These are phyloP conservation scores for Tipula lateralis DNA, from an alignment of 2,888 invertebrate genomes.

Conservation along the genomic window DNA sequence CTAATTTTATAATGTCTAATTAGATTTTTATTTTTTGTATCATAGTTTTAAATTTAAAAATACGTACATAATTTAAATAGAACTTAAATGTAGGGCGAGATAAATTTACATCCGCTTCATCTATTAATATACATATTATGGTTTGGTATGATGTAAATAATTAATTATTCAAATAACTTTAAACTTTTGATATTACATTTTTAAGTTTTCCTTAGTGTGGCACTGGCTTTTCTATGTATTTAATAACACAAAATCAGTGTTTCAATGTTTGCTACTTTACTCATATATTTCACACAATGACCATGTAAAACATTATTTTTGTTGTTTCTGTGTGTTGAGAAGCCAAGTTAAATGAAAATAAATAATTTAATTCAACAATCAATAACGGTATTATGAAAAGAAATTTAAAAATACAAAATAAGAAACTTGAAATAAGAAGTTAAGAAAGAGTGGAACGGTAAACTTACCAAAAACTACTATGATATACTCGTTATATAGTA, in stretches of 20 bases:
- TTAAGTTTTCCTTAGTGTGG: background rate
- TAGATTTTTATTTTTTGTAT: background rate
- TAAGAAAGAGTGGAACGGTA: background rate
- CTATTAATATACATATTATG: background rate
- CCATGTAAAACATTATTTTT: background rate
- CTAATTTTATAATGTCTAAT: background rate
- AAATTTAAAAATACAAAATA: background rate
- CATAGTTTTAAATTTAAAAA: background rate
- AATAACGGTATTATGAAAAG: slow-evolving; percentile 1
- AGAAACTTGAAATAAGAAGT: background rate
- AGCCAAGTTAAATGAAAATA: background rate
- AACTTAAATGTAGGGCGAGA: background rate
- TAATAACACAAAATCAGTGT: background rate
- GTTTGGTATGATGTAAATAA: background rate
- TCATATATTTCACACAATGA: background rate
- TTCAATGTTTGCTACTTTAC: background rate
- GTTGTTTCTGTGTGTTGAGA: background rate
- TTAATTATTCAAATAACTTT: background rate
- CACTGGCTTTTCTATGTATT: background rate
- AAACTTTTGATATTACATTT: background rate
- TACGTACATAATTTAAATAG: background rate
- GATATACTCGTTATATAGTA: too few relatives aligned
- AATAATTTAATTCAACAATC: background rate
- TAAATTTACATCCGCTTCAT: background rate
- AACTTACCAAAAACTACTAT: background rate